Base-by-base conservation (phyloP, 2,888 invertebrate species). In the Archaeoteleia sp. region DNA sequence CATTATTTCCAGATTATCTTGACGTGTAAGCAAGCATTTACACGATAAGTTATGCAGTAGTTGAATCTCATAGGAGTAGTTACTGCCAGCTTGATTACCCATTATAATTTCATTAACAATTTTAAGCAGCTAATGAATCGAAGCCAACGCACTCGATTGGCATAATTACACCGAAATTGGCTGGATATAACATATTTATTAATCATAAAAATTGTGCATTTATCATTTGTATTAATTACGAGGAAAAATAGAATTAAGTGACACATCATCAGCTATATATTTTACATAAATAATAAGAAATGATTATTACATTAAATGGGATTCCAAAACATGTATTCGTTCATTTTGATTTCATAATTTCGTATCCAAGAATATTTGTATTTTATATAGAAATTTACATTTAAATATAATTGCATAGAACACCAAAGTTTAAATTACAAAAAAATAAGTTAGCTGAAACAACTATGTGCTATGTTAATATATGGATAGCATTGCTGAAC, bases 71-170 rank as follows among this genome's bases (percentile, higher is more conserved):
- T 1, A 12, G 40, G 10, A 25, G 9, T 37, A 37, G n/a, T 49
- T 23, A 30, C 30, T 13, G 29, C 14, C 35, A 34, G 20, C 17
- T 51, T 25, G 27, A 25, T 57, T 43, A 45, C 45, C 9, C 45
- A 14, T 39, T 51, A 57, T 57, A 45, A 57, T 65, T 63, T 51
- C 29, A 49, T 48, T 37, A 49, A 63, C 43, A 49, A 63, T 57
- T 63, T 63, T 49, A 43, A 55, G 43, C 34, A 29, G 6, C 55
- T 35, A 51, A 63, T 63, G 63, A 63, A 49, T 51, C 48, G 48
- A 57, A 45, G 39, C 30, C 57, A 51, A 49, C 42, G 45, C 39
- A 25, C 4, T 17, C 62, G 49, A 43, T 63, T 42, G 63, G 57
- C 55, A 51, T 63, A 55, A 63, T 63, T 63, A 40, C 30, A 15